Base-by-base conservation (phyloP, 37 sponge, comb jelly and placozoan species). In the Lycopodina hypogea region DNA sequence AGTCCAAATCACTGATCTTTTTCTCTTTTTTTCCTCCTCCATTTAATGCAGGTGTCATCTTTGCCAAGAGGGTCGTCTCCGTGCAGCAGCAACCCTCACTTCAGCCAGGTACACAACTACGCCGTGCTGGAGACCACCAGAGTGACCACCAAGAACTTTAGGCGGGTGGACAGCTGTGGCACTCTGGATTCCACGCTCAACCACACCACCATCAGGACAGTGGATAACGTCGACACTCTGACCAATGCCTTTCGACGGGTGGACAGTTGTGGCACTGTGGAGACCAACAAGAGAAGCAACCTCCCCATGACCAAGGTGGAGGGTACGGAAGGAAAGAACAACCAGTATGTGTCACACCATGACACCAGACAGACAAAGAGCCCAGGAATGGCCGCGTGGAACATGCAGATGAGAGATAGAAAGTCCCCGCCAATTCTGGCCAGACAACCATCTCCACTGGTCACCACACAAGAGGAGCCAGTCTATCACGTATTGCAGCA, bases 261-360 rank as follows among this genome's bases (percentile, higher is more conserved):
- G 53, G 90, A 89, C 81, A 89, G 90, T 71, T 89, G 90, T 84
- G 90, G 90, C 0, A 76, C 90, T 12, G 71, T 89, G n/a, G 90
- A 89, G 81, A 83, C 84, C 36, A 77, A 78, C 51, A 77, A 69
- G 2, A 35, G 68, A n/a, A 6, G 29, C 15, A 4, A 45, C 4
- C 7, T 28, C 62, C 24, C 62, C 36, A 30, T 36, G 36, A 35
- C 57, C n/a, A 41, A 42, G 39, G 57, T 19, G 30, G 21, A 48
- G 52, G 28, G 0, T 9, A 45, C 9, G 48, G 48, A 45, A 12
- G 48, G 8, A 12, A 9, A 9, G 48, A 9, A 4, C 48, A 9
- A 45, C 9, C 48, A 45, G 48, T 9, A 45, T 12, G 9, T 45
- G 48, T 45, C 48, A 9, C 4, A 19, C 21, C 3, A 58, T 14